phyloP scores from a whole-genome alignment of 1,140 invertebrate genomes.

The Nasonia giraulti region DNA sequence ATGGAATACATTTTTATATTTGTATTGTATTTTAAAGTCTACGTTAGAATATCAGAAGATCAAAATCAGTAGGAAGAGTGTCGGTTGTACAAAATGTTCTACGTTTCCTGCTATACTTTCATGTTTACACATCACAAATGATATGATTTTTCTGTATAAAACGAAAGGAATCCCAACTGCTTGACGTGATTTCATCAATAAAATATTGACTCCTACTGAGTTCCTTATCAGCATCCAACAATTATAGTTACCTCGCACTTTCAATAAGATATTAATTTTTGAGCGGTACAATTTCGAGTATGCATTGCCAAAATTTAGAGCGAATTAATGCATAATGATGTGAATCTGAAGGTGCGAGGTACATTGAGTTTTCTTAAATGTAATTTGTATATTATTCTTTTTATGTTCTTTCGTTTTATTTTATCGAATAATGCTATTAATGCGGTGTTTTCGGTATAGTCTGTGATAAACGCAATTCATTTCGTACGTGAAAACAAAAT shows the following conservation, averaged over 20 bases:
- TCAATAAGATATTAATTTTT: neutral
- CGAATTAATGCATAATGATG: neutral
- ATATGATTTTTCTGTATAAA: constrained; percentile 30
- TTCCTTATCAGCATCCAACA: constrained; percentile 52
- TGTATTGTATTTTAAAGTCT: constrained; percentile 25
- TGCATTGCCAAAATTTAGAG: neutral
- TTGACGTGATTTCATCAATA: constrained; percentile 56
- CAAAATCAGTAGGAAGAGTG: constrained; percentile 20
- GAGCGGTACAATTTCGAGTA: neutral
- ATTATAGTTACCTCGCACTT: constrained; percentile 10
- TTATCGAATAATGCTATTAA: constrained; percentile 16
- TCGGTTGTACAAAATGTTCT: constrained; percentile 29
- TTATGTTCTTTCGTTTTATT: constrained; percentile 37
- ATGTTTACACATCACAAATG: constrained; percentile 23
- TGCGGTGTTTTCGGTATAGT: constrained; percentile 22
- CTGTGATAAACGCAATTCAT: constrained; percentile 51
- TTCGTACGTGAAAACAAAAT: constrained; percentile 39
- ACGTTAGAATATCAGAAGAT: constrained; percentile 10
- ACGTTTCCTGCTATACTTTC: constrained; percentile 19
- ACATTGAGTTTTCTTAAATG: constrained; percentile 15
- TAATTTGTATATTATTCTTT: constrained; percentile 20
- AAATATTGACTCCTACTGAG: constrained; percentile 55
- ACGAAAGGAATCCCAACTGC: constrained; percentile 31
- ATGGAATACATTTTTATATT: constrained; percentile 28
- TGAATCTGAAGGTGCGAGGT: constrained; percentile 28